These are phyloP conservation scores for Steinernema scapterisci DNA, from an alignment of 2,888 invertebrate species.

Conservation along the genomic window DNA sequence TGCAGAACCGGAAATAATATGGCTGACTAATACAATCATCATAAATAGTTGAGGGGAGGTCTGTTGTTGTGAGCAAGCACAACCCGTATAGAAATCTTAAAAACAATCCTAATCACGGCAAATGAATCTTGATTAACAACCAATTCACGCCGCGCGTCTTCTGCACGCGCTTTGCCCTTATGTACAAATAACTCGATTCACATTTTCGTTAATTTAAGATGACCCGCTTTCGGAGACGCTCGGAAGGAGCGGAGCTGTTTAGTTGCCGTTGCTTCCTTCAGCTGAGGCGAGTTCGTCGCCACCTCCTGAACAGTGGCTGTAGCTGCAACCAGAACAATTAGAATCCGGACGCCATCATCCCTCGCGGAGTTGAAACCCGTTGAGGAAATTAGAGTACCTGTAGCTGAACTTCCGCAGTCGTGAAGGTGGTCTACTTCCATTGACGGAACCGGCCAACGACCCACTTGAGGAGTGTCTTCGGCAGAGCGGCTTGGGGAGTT, in stretches of 20 bases:
- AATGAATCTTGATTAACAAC: background rate
- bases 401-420: conserved; percentile 22
- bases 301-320: conserved; percentile 39
- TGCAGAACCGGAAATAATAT: background rate
- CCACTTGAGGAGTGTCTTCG: conserved; percentile 51
- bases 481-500: conserved; percentile 61
- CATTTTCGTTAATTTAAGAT: background rate
- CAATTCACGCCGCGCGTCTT: background rate
- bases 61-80: conserved; percentile 1
- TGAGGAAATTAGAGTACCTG: background rate
- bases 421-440: conserved; percentile 10
- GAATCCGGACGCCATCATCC: too few species aligned
- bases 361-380: too few species aligned
- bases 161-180: background rate
- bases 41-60: background rate
- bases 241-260: background rate
- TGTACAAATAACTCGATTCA: conserved; percentile 11
- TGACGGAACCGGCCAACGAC: conserved; percentile 14
- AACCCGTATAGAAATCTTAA: conserved; percentile 20
- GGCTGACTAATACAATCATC: background rate
- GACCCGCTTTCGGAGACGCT: background rate
- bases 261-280: conserved; percentile 21
- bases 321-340: background rate
- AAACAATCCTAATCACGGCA: background rate
- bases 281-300: conserved; percentile 29